phyloP scores from a whole-genome alignment of 1,140 invertebrate genomes.

The Bactericera cockerelli region DNA sequence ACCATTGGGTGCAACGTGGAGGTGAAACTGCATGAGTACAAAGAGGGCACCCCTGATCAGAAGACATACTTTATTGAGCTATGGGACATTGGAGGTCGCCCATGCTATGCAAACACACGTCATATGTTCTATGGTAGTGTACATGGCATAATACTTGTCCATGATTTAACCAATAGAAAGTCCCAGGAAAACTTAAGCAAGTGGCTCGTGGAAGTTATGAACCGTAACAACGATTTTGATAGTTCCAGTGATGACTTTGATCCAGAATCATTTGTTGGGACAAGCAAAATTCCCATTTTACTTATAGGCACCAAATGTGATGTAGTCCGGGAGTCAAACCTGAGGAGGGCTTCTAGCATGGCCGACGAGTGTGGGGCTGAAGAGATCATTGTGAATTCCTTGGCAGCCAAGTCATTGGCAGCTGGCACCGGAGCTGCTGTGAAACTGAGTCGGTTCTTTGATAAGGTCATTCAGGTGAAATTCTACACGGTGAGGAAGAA shows the following conservation, averaged over 20 bases:
- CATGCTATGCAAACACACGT: conserved; percentile 77
- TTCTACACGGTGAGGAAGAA: conserved; percentile 33
- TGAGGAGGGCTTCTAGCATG: conserved; percentile 53
- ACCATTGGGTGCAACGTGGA: conserved; percentile 91
- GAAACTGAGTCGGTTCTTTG: conserved; percentile 83
- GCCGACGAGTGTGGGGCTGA: conserved; percentile 86
- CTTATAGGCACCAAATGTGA: conserved; percentile 88
- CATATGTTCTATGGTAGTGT: conserved; percentile 83
- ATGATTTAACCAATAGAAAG: conserved; percentile 91
- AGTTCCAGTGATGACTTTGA: conserved; percentile 55
- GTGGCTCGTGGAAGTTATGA: conserved; percentile 83
- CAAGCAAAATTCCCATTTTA: conserved; percentile 71
- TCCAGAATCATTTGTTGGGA: conserved; percentile 77
- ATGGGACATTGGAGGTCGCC: conserved; percentile 91
- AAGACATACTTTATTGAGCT: conserved; percentile 87
- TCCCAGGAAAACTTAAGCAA: conserved; percentile 83
- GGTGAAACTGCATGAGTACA: conserved; percentile 89
- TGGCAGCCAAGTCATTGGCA: conserved; percentile 64
- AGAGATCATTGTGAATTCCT: conserved; percentile 70
- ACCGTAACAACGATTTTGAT: conserved; percentile 26
- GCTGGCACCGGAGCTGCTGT: conserved; percentile 82
- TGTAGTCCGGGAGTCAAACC: conserved; percentile 41
- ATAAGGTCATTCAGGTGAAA: conserved; percentile 71
- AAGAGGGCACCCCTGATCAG: conserved; percentile 81
- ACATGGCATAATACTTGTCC: conserved; percentile 90